Evolutionary conservation across 2,888 invertebrate species (phyloP).

Genomic region (Cactoblastis cactorum): DNA sequence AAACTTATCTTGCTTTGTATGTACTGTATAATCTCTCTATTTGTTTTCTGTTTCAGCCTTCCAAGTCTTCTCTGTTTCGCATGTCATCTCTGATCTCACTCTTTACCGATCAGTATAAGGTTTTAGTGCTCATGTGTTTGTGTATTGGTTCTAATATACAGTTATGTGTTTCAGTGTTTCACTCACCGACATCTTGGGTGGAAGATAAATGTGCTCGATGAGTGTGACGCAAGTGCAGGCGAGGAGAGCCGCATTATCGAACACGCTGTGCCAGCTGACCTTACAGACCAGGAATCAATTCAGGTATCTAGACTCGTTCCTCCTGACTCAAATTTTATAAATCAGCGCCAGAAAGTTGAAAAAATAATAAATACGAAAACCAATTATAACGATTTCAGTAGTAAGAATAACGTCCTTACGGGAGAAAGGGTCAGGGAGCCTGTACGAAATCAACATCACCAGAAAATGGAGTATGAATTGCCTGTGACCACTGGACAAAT

Average conservation of each 20-base stretch:
- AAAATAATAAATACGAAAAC: conserved; percentile 72
- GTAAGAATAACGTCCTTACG: conserved; percentile 48
- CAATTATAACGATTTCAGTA: conserved; percentile 76
- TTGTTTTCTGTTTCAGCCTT: conserved; percentile 78
- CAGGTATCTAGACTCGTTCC: conserved; percentile 82
- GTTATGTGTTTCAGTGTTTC: conserved; percentile 85
- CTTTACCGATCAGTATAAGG: conserved; percentile 49
- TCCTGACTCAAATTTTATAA: conserved; percentile 79
- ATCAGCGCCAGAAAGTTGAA: conserved; percentile 59
- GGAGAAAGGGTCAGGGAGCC: conserved; percentile 45
- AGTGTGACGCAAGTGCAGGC: conserved; percentile 82
- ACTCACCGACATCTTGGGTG: conserved; percentile 96
- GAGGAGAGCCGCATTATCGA: conserved; percentile 75
- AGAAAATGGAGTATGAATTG: conserved; percentile 64
- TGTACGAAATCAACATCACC: conserved; percentile 37
- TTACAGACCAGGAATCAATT: conserved; percentile 77
- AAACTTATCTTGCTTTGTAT: conserved; percentile 35
- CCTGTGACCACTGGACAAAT: conserved; percentile 65
- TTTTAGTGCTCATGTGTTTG: conserved; percentile 8
- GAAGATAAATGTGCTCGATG: conserved; percentile 95
- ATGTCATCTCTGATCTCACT: conserved; percentile 57
- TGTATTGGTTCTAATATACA: conserved; percentile 13
- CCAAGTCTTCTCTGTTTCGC: conserved; percentile 70
- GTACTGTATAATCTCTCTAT: conserved; percentile 62
- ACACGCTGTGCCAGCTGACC: conserved; percentile 53